A percentile compares a stretch with the other conserved stretches of the same genome.
phyloP scores from a whole-genome alignment of 1,140 invertebrate genomes.

The Tyrophagus putrescentiae region DNA sequence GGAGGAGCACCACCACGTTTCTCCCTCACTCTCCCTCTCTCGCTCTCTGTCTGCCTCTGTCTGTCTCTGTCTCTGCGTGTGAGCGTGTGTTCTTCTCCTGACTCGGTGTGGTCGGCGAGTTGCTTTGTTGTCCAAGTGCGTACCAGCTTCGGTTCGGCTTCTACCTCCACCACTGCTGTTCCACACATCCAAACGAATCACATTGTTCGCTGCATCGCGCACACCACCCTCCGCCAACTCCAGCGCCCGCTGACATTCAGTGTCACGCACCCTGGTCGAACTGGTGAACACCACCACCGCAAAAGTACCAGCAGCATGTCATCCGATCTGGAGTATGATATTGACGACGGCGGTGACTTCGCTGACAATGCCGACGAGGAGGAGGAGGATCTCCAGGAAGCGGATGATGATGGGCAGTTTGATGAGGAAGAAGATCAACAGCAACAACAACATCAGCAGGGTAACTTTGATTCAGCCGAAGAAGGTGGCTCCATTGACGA shows the following conservation, averaged over 20 bases:
- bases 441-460: too few relatives aligned
- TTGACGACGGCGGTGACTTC: neutral
- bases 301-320: constrained; percentile 2
- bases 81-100: neutral
- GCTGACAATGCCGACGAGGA: neutral
- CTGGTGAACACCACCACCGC: neutral
- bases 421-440: constrained; percentile 3
- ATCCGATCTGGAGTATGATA: constrained; percentile 8
- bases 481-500: neutral
- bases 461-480: too few relatives aligned
- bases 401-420: neutral
- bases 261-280: too few relatives aligned
- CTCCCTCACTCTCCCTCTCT: neutral
- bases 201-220: too few relatives aligned
- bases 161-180: too few relatives aligned
- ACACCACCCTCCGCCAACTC: too few relatives aligned
- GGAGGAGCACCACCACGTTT: neutral
- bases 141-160: too few relatives aligned
- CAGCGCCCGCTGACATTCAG: too few relatives aligned
- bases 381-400: neutral
- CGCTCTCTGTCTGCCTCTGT: neutral
- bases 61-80: neutral
- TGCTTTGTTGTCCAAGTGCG: too few relatives aligned
- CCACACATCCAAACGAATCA: too few relatives aligned
- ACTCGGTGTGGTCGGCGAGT: too few relatives aligned